Percentiles rank a stretch among this genome's conserved stretches.
Conservation (phyloP, 2,797 vertebrate species). For the Varecia variegata region DNA sequence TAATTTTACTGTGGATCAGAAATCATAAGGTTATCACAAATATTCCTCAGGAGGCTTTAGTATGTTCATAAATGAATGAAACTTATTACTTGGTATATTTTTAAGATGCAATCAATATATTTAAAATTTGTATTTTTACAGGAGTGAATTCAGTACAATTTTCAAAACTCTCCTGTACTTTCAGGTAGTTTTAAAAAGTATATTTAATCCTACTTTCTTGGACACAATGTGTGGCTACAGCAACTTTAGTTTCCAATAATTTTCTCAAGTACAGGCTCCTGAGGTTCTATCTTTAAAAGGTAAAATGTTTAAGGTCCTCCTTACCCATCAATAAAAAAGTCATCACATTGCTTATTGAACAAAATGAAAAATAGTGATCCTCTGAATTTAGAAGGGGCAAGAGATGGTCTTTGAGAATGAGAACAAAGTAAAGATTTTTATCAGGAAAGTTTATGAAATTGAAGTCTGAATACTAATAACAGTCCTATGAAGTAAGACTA, state of each 20-base stretch:
- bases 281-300: background rate
- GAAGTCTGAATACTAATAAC: constrained; percentile 1
- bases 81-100: background rate
- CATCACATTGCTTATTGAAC: background rate
- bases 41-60: background rate
- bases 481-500: constrained; percentile 30
- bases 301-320: background rate
- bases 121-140: background rate
- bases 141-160: background rate
- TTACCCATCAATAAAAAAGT: background rate
- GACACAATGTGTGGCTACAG: background rate
- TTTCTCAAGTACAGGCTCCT: background rate
- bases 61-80: background rate
- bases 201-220: background rate
- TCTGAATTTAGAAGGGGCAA: background rate
- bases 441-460: constrained; percentile 20
- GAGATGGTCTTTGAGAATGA: background rate
- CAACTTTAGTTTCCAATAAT: background rate
- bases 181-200: background rate
- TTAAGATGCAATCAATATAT: background rate
- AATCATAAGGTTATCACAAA: constrained; percentile 33
- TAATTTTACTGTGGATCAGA: background rate
- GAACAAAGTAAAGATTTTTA: constrained; percentile 22
- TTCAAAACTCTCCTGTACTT: constrained; percentile 23
- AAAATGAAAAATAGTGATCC: background rate